Percentiles rank a stretch among this genome's conserved stretches.
Conservation (phyloP, 2,797 vertebrate species). For the Falco peregrinus region DNA sequence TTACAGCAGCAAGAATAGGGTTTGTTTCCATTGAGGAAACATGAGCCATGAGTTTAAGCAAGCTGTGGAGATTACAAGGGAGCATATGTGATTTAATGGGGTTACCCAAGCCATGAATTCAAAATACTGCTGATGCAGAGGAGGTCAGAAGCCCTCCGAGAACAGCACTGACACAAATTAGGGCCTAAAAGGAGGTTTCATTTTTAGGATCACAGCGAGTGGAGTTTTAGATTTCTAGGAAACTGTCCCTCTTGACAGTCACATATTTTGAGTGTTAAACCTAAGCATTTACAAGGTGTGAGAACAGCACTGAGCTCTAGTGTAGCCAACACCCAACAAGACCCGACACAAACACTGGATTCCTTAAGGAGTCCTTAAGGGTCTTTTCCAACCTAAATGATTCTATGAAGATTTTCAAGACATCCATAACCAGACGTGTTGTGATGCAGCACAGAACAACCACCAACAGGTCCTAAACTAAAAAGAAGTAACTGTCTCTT, state of each 20-base stretch:
- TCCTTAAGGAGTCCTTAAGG: background rate
- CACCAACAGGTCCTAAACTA: background rate
- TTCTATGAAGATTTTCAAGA: background rate
- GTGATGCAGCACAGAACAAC: background rate
- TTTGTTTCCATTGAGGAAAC: background rate
- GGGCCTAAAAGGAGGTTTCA: background rate
- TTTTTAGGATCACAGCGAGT: background rate
- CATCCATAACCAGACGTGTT: background rate
- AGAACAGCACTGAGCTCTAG: background rate
- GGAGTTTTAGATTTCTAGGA: background rate
- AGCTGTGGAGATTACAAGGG: background rate
- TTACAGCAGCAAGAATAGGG: background rate
- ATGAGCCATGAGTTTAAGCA: fast-evolving
- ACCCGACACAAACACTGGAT: fast-evolving
- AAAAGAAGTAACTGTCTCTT: background rate
- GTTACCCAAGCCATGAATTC: background rate
- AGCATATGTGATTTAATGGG: fast-evolving
- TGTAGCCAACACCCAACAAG: too few relatives aligned
- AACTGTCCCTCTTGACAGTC: fast-evolving
- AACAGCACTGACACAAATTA: background rate
- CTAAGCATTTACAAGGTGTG: too few relatives aligned
- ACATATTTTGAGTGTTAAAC: background rate
- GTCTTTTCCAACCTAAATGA: background rate
- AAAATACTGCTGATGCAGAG: background rate
- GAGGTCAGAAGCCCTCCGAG: background rate